These are phyloP conservation scores for Sesamia nonagrioides DNA, from an alignment of 1,140 invertebrate species.

Conservation along the genomic window DNA sequence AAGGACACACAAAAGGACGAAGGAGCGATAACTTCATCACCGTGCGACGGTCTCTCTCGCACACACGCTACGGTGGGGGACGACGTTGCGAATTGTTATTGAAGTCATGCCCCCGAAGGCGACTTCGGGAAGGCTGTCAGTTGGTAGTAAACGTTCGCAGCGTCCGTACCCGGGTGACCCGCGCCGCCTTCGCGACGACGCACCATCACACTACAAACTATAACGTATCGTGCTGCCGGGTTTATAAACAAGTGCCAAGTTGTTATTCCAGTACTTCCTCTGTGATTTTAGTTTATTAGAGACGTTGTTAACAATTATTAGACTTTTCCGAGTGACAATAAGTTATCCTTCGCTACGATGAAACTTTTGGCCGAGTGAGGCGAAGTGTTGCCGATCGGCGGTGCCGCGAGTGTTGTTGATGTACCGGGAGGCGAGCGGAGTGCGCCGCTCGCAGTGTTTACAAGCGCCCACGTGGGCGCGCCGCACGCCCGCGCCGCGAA, in stretches of 20 bases:
- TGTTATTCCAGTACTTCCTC: slow-evolving; percentile 55
- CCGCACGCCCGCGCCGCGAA: slow-evolving; percentile 72
- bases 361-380: slow-evolving; percentile 57
- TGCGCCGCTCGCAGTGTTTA: slow-evolving; percentile 74
- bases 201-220: slow-evolving; percentile 67
- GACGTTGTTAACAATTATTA: slow-evolving; percentile 60
- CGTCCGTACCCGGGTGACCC: slow-evolving; percentile 78
- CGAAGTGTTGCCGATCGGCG: neutral
- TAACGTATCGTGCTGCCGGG: slow-evolving; percentile 63
- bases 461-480: slow-evolving; percentile 80
- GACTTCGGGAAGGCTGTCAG: slow-evolving; percentile 87
- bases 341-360: slow-evolving; percentile 27
- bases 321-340: slow-evolving; percentile 44
- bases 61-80: slow-evolving; percentile 83
- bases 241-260: slow-evolving; percentile 79
- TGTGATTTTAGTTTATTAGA: slow-evolving; percentile 72
- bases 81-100: slow-evolving; percentile 87
- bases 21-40: slow-evolving; percentile 87
- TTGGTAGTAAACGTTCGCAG: slow-evolving; percentile 85
- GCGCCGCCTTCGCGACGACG: slow-evolving; percentile 63
- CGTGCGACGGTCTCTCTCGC: slow-evolving; percentile 78
- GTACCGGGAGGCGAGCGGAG: slow-evolving; percentile 30
- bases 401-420: slow-evolving; percentile 54
- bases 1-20: slow-evolving; percentile 82
- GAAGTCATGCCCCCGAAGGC: slow-evolving; percentile 87